These are phyloP conservation scores for Chelon labrosus DNA, from an alignment of 2,797 vertebrate species.

Conservation along the genomic window DNA sequence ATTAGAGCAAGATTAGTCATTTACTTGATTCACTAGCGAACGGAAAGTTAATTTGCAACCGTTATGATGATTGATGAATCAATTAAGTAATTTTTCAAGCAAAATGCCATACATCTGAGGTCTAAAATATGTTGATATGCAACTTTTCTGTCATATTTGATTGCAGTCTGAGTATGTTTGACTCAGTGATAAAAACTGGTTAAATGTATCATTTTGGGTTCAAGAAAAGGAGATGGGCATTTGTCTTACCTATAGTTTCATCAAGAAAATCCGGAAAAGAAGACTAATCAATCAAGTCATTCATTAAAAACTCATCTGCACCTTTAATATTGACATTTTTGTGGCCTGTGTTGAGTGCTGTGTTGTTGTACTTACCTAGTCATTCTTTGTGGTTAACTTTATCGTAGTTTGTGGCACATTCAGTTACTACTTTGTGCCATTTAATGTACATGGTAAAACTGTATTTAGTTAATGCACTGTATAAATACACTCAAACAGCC, in stretches of 20 bases:
- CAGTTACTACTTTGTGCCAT: not conserved
- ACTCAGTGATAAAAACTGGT: not conserved
- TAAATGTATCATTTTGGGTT: not conserved
- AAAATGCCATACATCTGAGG: not conserved
- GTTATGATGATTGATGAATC: conserved; percentile 4
- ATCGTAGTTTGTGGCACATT: too few relatives aligned
- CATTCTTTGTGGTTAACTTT: too few relatives aligned
- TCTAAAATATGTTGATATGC: not conserved
- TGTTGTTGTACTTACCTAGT: not conserved
- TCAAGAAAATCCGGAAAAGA: not conserved
- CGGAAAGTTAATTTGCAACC: not conserved
- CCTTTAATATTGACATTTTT: not conserved
- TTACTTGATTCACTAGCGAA: not conserved
- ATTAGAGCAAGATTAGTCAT: conserved; percentile 5
- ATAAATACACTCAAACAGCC: not conserved
- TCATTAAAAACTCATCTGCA: not conserved
- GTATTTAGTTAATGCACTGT: not conserved
- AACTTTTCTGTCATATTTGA: not conserved
- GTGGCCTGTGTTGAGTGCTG: not conserved
- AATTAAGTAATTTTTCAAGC: not conserved
- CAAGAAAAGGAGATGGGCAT: not conserved
- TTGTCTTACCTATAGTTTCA: not conserved
- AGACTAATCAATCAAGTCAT: not conserved
- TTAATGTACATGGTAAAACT: not conserved
- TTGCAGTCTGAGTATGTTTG: not conserved